Evolutionary conservation across 2,797 vertebrate genomes (phyloP), one percentile per base, ranked within the genome.

Genomic region (Lagodon rhomboides): DNA sequence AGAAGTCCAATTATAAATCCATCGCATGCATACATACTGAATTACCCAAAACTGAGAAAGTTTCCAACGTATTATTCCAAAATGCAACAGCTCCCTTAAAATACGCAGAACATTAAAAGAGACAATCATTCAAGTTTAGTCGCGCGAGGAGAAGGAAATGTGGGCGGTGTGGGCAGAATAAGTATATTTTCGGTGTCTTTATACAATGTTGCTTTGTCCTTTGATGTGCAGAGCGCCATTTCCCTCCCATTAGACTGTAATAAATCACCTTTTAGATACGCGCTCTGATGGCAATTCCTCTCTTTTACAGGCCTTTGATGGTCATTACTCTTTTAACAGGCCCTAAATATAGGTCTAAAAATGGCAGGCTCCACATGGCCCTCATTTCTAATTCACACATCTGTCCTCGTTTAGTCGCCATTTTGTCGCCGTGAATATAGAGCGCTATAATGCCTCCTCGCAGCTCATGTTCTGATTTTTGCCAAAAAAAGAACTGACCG

Each of bases 371-470:
- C 92, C 93, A 94, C 93, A 94, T 91, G 90, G 93, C 86, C 87
- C 93, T 95, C 94, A 94, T 94, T 94, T 94, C 92, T 94, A 95
- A 96, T 95, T 94, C 89, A 94, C 94, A 94, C 94, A 95, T 95
- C 95, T 94, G 94, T 95, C 94, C 93, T 91, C 90, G 87, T 92
- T 94, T 93, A 92, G 91, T 84, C 88, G 91, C 93, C 94, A 87
- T 92, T 93, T 93, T 91, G 91, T 92, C 85, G 73, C 54, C 1
- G 77, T 75, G 84, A 87, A 92, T 89, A 85, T 89, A 84, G 82
- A 88, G 68, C 43, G 43, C 79, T 60, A 64, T 85, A 85, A 91
- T 84, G 73, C 84, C 77, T 82, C 69, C 79, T 84, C 75, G 15
- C 44, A 23, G 46, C 84, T 82, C 71, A 49, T 41, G 63, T 79